Base-by-base conservation (phyloP, 2,888 invertebrate genomes). In the Galerucella calmariensis region DNA sequence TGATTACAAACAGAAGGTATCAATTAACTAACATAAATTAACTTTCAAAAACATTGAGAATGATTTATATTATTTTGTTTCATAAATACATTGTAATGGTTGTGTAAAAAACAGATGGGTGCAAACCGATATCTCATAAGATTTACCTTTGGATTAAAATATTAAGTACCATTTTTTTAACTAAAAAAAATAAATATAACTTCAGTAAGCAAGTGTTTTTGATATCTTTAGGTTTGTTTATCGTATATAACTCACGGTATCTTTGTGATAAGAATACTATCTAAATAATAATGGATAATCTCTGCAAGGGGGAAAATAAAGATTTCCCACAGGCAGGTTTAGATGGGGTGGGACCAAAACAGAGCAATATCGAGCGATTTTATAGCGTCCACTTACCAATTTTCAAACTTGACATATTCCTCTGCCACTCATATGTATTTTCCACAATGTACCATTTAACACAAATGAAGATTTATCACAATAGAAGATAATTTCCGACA, bases 391-490 rank as follows among this genome's bases (percentile, higher is more conserved):
- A 85, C 89, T 89, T 88, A 90, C 90, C 90, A 85, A 90, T 89
- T 89, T 90, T 90, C 89, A 90, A 87, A 88, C 90, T 90, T 88
- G 90, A 90, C 90, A 90, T 90, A 89, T 89, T 90, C 88, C 87
- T 85, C 85, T 86, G 87, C 87, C 86, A 86, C 81, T 82, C 85
- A 86, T 85, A 81, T 76, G 83, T 82, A 78, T 74, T 77, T 80
- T 74, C 77, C 69, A 78, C 69, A 73, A 81, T 81, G 80, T 82
- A 83, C 81, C 82, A 85, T 83, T 82, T 80, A 82, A 69, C 72
- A 72, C 44, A 77, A 78, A 72, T 74, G 69, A 80, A 78, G 75
- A 67, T 72, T 66, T 74, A 76, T 78, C 79, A 79, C 79, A 78
- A 79, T 78, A 67, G 41, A 62, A 67, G 73, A 76, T 81, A 78